phyloP scores from a whole-genome alignment of 2,888 invertebrate genomes.

The Drosophila neutralis region DNA sequence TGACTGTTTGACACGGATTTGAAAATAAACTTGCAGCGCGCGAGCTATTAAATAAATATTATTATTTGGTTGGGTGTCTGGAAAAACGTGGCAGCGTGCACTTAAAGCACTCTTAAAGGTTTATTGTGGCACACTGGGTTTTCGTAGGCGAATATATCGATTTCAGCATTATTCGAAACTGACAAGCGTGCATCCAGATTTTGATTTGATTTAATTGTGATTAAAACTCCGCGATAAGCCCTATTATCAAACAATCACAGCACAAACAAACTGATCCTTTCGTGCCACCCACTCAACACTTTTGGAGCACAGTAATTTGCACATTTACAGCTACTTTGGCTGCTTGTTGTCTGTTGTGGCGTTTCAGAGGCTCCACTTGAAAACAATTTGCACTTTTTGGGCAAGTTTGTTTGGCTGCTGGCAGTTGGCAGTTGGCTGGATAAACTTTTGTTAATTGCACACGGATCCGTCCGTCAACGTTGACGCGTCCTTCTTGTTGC shows the following conservation, averaged over 20 bases:
- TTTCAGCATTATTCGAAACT: background rate
- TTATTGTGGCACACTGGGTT: conserved; percentile 10
- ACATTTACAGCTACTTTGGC: conserved; percentile 27
- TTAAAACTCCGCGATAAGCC: background rate
- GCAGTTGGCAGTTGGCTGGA: conserved; percentile 7
- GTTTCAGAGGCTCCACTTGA: conserved; percentile 37
- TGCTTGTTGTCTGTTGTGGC: conserved; percentile 11
- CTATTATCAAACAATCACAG: background rate
- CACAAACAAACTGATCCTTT: background rate
- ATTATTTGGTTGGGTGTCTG: conserved; percentile 12
- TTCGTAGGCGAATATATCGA: conserved; percentile 14
- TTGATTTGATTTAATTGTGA: background rate
- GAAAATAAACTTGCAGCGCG: conserved; percentile 49
- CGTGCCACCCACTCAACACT: conserved; percentile 4
- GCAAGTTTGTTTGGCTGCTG: conserved; percentile 35
- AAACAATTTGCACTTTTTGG: conserved; percentile 71
- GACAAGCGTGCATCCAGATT: background rate
- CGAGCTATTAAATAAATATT: conserved; percentile 55
- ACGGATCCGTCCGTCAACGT: conserved; percentile 26
- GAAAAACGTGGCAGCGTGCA: conserved; percentile 53
- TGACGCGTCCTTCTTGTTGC: conserved; percentile 39
- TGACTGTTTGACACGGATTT: conserved; percentile 71
- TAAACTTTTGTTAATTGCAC: conserved; percentile 52
- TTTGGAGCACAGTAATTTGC: conserved; percentile 32
- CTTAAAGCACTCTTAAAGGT: conserved; percentile 60